Conservation (phyloP, 2,797 vertebrate species). For the Cyclura pinguis region DNA sequence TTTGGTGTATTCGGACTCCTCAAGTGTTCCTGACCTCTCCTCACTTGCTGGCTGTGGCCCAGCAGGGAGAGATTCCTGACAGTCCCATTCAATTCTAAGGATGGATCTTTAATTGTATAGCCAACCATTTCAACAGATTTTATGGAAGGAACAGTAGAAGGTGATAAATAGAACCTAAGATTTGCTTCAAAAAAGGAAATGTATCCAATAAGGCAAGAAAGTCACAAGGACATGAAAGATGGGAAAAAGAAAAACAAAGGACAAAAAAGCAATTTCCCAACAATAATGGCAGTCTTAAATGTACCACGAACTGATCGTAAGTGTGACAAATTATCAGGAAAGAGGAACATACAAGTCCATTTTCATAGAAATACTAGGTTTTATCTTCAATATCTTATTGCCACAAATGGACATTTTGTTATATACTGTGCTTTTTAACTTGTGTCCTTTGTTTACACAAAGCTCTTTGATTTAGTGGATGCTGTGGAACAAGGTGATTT, state of each 20-base stretch:
- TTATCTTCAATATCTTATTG: neutral
- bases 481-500: neutral
- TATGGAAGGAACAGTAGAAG: constrained; percentile 4
- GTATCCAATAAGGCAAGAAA: neutral
- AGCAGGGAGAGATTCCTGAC: too few species aligned
- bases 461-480: neutral
- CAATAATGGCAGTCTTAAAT: neutral
- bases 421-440: neutral
- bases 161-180: neutral
- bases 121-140: constrained; percentile 4
- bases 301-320: neutral
- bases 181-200: constrained; percentile 16
- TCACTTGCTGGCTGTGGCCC: too few species aligned
- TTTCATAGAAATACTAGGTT: neutral
- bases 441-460: neutral
- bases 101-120: neutral
- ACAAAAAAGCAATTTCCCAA: neutral
- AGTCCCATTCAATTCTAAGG: neutral
- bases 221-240: neutral
- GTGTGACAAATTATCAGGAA: neutral
- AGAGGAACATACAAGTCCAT: neutral
- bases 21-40: too few species aligned
- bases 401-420: neutral
- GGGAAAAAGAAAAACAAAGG: neutral
- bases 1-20: too few species aligned